A percentile compares a stretch with the other conserved stretches of the same genome.
These are phyloP conservation scores for Ceryle rudis DNA, from an alignment of 2,797 vertebrate species.

Conservation along the genomic window DNA sequence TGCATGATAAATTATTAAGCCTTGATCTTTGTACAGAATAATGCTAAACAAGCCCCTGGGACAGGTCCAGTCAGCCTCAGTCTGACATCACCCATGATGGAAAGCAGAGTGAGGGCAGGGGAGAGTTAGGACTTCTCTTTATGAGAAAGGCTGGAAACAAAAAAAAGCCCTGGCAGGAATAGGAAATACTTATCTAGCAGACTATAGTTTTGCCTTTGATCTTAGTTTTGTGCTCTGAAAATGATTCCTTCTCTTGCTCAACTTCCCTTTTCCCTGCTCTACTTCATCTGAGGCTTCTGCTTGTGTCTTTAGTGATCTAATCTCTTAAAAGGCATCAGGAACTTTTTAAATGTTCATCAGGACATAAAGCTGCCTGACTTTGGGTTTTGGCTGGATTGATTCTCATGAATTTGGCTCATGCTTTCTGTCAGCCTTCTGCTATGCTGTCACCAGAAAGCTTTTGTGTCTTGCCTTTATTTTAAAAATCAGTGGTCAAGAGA, in stretches of 20 bases:
- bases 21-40: neutral
- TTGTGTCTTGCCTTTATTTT: neutral
- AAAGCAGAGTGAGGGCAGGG: neutral
- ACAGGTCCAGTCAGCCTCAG: neutral
- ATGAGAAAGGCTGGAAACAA: neutral
- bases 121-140: neutral
- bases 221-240: neutral
- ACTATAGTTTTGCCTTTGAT: neutral
- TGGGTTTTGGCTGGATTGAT: neutral
- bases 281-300: neutral
- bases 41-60: neutral
- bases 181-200: neutral
- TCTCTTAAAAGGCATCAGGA: neutral
- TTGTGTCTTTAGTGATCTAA: neutral
- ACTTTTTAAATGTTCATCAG: neutral
- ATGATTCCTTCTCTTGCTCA: neutral
- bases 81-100: accelerated
- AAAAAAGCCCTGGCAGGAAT: neutral
- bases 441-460: neutral
- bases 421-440: neutral
- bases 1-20: neutral
- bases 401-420: neutral
- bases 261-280: neutral
- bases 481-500: neutral
- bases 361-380: neutral